Evolutionary conservation across 1,140 invertebrate genomes (phyloP).

Genomic region (Drosophila kohkoa): DNA sequence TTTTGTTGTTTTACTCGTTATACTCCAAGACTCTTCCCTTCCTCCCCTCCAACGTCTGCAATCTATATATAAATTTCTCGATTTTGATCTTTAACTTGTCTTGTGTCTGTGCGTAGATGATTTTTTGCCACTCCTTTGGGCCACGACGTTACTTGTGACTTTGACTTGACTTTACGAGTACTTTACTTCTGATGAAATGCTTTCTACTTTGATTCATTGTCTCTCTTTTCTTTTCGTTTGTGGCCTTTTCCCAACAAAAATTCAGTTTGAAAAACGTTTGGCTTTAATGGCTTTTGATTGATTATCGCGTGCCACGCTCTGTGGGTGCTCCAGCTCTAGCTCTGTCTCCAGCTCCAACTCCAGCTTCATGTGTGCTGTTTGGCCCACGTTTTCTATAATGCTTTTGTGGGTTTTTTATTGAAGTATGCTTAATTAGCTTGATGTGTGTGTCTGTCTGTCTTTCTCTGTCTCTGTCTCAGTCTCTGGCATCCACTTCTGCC

Average conservation of each 20-base stretch:
- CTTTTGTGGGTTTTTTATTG: conserved; percentile 61
- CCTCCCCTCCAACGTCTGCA: not conserved
- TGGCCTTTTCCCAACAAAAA: conserved; percentile 29
- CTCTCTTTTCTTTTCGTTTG: conserved; percentile 37
- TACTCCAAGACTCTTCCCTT: not conserved
- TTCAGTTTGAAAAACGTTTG: conserved; percentile 66
- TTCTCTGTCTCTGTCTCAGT: conserved; percentile 11
- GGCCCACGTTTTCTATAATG: conserved; percentile 71
- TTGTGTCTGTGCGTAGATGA: conserved; percentile 58
- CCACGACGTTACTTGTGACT: conserved; percentile 22
- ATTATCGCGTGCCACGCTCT: conserved; percentile 81
- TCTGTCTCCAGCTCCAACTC: conserved; percentile 25
- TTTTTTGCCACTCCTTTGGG: conserved; percentile 71
- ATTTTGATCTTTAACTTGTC: conserved; percentile 81
- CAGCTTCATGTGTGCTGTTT: conserved; percentile 61
- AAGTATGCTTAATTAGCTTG: conserved; percentile 79
- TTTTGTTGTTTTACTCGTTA: conserved; percentile 23
- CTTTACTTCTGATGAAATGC: conserved; percentile 73
- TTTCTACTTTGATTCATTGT: conserved; percentile 73
- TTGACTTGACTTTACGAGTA: not conserved
- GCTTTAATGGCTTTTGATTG: conserved; percentile 82
- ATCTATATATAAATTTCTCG: conserved; percentile 42
- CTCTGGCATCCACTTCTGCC: not conserved
- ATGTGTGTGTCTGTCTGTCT: conserved; percentile 60
- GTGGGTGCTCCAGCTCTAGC: conserved; percentile 64